These are phyloP conservation scores for Chrysina gloriosa DNA, from an alignment of 2,888 invertebrate genomes.

Conservation along the genomic window DNA sequence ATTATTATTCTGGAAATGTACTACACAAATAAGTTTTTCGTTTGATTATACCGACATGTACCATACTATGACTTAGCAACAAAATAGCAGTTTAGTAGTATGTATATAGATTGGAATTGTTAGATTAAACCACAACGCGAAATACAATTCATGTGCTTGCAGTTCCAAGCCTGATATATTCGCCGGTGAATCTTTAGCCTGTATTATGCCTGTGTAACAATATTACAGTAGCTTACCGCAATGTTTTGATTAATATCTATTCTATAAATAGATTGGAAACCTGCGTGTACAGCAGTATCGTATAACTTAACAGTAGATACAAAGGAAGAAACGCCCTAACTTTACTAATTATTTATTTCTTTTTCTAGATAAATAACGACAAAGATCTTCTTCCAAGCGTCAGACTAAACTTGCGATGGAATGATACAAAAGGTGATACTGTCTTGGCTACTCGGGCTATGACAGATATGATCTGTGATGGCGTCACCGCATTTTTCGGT, in stretches of 20 bases:
- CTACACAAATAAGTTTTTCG: background rate
- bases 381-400: constrained; percentile 79
- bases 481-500: constrained; percentile 93
- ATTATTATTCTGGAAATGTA: background rate
- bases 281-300: too few species aligned
- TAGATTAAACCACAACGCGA: background rate
- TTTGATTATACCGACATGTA: background rate
- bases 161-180: background rate
- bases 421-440: constrained; percentile 88
- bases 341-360: background rate
- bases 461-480: constrained; percentile 91
- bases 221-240: background rate
- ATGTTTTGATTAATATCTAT: background rate
- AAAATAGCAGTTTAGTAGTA: background rate
- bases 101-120: background rate
- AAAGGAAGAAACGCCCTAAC: background rate
- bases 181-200: background rate
- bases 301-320: too few species aligned
- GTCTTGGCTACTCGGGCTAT: constrained; percentile 84
- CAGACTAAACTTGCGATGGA: constrained; percentile 78
- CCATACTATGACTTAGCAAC: background rate
- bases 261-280: background rate
- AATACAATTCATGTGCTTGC: background rate
- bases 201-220: background rate
- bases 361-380: constrained; percentile 77